phyloP scores from a whole-genome alignment of 2,113 vertebrate genomes.

The Cinclus mexicanus region DNA sequence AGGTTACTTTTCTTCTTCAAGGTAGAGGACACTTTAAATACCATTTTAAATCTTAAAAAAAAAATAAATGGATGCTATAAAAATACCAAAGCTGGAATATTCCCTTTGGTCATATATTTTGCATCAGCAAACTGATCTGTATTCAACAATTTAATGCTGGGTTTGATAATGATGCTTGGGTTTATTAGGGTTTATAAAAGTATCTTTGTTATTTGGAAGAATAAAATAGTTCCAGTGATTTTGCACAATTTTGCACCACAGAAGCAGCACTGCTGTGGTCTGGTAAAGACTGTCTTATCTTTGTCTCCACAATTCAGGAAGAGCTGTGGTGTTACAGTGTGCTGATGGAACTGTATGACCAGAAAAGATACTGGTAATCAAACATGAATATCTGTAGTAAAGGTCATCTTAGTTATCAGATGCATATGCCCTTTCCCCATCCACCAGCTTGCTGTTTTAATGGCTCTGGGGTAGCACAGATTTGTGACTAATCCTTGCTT shows the following conservation, averaged over 20 bases:
- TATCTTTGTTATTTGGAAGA: background rate
- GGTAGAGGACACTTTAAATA: background rate
- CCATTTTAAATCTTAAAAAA: background rate
- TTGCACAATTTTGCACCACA: background rate
- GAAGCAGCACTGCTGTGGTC: background rate
- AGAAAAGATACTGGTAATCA: background rate
- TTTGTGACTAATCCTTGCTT: constrained; percentile 23
- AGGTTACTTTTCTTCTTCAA: background rate
- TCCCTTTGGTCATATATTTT: background rate
- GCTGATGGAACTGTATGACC: background rate
- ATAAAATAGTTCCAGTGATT: background rate
- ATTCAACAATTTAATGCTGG: background rate
- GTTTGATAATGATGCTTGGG: background rate
- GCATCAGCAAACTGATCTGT: background rate
- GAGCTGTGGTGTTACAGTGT: background rate
- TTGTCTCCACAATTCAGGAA: background rate
- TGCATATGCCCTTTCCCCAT: background rate
- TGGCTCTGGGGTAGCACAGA: background rate
- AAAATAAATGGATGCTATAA: background rate
- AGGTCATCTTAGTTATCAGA: background rate
- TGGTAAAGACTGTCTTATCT: background rate
- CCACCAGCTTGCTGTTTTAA: background rate
- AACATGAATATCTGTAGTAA: background rate
- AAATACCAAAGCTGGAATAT: background rate
- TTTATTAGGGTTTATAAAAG: background rate